These are phyloP conservation scores for Typhlomys cinereus DNA, from an alignment of 2,113 vertebrate species.

Conservation along the genomic window DNA sequence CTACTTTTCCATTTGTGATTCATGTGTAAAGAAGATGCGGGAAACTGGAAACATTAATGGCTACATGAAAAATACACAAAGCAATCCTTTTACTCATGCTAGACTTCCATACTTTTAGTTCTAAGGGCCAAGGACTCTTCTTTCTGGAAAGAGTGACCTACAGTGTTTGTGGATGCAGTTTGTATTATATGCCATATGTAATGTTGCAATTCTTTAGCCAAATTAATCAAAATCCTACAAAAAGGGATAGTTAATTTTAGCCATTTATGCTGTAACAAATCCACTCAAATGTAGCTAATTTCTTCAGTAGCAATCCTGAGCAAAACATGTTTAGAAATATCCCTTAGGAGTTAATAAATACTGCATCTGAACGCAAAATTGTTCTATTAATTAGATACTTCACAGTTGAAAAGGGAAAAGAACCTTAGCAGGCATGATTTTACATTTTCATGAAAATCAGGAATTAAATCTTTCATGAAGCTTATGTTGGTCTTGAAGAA, in stretches of 20 bases:
- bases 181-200: conserved; percentile 53
- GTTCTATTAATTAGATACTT: conserved; percentile 40
- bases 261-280: conserved; percentile 28
- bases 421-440: conserved; percentile 23
- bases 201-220: conserved; percentile 50
- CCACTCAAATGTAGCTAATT: conserved; percentile 20
- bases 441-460: conserved; percentile 51
- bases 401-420: background rate
- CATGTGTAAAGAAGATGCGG: background rate
- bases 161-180: conserved; percentile 20
- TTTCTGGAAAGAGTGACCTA: conserved; percentile 21
- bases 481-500: conserved; percentile 20
- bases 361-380: background rate
- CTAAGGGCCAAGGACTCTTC: conserved; percentile 54
- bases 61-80: background rate
- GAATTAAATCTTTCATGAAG: conserved; percentile 46
- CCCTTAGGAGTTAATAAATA: background rate
- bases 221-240: conserved; percentile 25
- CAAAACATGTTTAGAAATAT: conserved; percentile 11
- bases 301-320: conserved; percentile 38
- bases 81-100: background rate
- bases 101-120: conserved; percentile 50
- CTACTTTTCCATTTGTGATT: conserved; percentile 46
- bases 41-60: conserved; percentile 66
- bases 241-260: conserved; percentile 25